These are phyloP conservation scores for Saturnia japonica DNA, from an alignment of 2,888 invertebrate genomes.

Conservation along the genomic window DNA sequence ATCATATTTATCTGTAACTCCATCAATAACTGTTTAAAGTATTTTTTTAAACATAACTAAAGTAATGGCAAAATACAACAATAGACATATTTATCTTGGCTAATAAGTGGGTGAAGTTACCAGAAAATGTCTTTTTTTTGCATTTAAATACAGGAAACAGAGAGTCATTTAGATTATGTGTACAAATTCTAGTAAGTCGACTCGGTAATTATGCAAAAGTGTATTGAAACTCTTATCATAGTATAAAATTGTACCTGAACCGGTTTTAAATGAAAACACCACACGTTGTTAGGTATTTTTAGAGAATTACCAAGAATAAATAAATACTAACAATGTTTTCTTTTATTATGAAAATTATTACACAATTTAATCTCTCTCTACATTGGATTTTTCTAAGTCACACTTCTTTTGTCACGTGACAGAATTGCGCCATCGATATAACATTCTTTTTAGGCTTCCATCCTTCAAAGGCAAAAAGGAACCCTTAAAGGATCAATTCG, in stretches of 20 bases:
- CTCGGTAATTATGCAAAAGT: constrained; percentile 16
- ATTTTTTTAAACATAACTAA: background rate
- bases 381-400: too few relatives aligned
- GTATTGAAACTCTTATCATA: constrained; percentile 18
- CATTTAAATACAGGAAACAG: constrained; percentile 9
- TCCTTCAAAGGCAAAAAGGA: too few relatives aligned
- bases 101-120: background rate
- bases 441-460: too few relatives aligned
- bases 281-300: background rate
- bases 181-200: constrained; percentile 5
- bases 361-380: too few relatives aligned
- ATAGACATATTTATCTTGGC: background rate
- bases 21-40: background rate
- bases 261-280: background rate
- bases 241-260: background rate
- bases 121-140: background rate
- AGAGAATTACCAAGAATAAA: background rate
- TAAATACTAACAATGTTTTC: too few relatives aligned
- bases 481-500: too few relatives aligned
- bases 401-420: too few relatives aligned
- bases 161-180: constrained; percentile 20
- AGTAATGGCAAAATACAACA: background rate
- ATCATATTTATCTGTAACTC: background rate
- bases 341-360: too few relatives aligned
- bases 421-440: too few relatives aligned